These are phyloP conservation scores for Doris montereyensis DNA, from an alignment of 2,888 invertebrate species.

Conservation along the genomic window DNA sequence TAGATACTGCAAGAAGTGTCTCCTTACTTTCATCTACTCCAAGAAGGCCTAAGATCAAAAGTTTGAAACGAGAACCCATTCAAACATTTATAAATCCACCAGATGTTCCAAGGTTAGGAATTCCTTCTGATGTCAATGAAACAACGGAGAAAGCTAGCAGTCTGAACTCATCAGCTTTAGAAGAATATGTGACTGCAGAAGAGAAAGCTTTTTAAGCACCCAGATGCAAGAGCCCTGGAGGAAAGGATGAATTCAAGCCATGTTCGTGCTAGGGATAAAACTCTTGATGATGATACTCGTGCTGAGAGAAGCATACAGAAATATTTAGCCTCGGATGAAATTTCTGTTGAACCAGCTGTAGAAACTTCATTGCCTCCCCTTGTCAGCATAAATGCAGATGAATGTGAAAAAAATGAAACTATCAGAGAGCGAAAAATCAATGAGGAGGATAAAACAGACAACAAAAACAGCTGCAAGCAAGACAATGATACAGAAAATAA, in stretches of 20 bases:
- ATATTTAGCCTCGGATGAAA: conserved; percentile 23
- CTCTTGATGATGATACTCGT: conserved; percentile 16
- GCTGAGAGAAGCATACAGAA: conserved; percentile 23
- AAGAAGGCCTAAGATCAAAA: neutral
- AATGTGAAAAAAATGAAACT: neutral
- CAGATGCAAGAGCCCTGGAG: conserved; percentile 13
- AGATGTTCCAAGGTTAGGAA: conserved; percentile 21
- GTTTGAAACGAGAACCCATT: neutral
- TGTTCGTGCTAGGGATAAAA: conserved; percentile 16
- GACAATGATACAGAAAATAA: neutral
- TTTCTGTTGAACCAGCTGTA: conserved; percentile 6
- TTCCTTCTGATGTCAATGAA: conserved; percentile 21
- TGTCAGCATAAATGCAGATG: neutral
- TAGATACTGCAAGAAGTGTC: neutral
- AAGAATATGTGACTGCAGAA: conserved; percentile 4
- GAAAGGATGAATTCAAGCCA: conserved; percentile 8
- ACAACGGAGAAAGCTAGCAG: neutral
- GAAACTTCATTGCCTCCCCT: neutral
- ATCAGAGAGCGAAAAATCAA: neutral
- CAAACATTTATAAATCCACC: neutral
- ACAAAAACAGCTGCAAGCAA: neutral
- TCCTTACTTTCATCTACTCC: neutral
- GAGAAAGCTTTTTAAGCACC: conserved; percentile 3
- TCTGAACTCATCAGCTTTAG: neutral
- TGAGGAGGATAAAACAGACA: neutral